These are phyloP conservation scores for Nettapus auritus DNA, from an alignment of 2,113 vertebrate genomes.

Conservation along the genomic window DNA sequence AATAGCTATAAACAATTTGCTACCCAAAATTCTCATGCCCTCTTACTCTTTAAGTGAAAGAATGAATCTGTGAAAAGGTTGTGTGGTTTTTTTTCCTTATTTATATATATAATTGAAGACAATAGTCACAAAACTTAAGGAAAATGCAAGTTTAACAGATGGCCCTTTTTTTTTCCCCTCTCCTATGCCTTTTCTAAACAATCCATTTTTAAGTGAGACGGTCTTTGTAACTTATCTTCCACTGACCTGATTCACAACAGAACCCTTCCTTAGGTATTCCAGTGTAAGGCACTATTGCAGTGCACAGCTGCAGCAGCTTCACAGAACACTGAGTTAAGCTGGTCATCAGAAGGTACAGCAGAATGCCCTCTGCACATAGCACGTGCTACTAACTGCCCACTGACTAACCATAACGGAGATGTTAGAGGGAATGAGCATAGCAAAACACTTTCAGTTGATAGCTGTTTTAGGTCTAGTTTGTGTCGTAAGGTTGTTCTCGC, in stretches of 20 bases:
- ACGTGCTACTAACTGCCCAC: not conserved
- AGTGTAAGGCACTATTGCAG: not conserved
- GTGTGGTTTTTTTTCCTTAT: not conserved
- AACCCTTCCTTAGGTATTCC: not conserved
- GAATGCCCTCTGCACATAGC: not conserved
- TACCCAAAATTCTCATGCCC: not conserved
- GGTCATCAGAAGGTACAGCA: not conserved
- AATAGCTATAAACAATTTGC: constrained; percentile 38
- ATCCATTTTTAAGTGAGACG: not conserved
- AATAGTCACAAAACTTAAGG: not conserved
- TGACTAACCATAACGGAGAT: not conserved
- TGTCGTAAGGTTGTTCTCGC: not conserved
- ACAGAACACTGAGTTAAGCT: not conserved
- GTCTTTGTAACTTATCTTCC: not conserved
- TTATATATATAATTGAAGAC: not conserved
- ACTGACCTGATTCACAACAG: not conserved
- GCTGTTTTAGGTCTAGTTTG: not conserved
- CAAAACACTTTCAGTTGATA: accelerated
- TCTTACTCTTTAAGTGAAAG: not conserved
- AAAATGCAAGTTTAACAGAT: not conserved
- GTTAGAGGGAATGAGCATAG: not conserved
- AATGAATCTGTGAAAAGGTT: not conserved
- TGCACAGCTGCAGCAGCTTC: not conserved
- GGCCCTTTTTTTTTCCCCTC: not conserved
- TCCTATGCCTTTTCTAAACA: not conserved